A percentile compares a stretch with the other conserved stretches of the same genome.
Conservation (phyloP, 2,113 vertebrate genomes). For the Gallinago undulata region DNA sequence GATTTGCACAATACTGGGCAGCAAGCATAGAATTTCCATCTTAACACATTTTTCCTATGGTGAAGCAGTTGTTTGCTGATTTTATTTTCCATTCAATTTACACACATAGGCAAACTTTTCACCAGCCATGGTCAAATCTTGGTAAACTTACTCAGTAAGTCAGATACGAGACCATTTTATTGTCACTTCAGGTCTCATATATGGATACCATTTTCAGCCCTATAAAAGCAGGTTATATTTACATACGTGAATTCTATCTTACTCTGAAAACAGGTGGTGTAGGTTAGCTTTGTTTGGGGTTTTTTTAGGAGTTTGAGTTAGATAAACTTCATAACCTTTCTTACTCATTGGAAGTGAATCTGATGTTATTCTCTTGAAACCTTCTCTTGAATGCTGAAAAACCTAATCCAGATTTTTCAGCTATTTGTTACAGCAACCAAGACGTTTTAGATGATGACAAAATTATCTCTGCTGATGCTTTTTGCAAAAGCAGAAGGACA, state of each 20-base stretch:
- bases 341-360: neutral
- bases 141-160: neutral
- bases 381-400: neutral
- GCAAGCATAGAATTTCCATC: neutral
- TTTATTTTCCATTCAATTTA: neutral
- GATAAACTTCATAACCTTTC: neutral
- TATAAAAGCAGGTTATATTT: neutral
- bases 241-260: neutral
- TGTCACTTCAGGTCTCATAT: neutral
- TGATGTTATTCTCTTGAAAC: neutral
- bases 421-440: neutral
- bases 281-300: neutral
- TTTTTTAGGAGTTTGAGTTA: neutral
- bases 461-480: neutral
- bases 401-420: neutral
- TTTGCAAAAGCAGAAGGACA: neutral
- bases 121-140: neutral
- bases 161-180: neutral
- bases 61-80: rapidly evolving
- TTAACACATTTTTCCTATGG: neutral
- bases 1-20: neutral
- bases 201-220: neutral
- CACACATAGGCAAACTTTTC: neutral
- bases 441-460: neutral
- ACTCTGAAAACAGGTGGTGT: neutral